Conservation (phyloP, 2,113 vertebrate species). For the Bambusicola thoracicus region DNA sequence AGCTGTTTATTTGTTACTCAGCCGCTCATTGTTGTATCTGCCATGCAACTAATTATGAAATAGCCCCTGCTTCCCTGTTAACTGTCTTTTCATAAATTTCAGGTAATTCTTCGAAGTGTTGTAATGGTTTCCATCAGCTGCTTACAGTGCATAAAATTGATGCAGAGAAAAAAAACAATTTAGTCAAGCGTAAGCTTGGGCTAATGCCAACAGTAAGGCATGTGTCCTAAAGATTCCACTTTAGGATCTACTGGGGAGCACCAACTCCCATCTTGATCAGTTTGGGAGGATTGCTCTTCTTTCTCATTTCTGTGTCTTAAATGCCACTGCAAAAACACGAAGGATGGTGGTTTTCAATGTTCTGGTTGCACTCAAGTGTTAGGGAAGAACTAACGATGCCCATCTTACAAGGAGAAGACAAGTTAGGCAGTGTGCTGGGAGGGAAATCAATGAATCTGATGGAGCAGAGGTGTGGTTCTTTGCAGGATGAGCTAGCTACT, state of each 20-base stretch:
- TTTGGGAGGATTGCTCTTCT: not conserved
- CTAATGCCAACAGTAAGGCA: rapidly evolving
- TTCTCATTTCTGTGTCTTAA: not conserved
- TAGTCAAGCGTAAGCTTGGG: not conserved
- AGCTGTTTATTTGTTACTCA: not conserved
- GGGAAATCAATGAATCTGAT: not conserved
- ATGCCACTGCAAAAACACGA: not conserved
- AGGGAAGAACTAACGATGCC: not conserved
- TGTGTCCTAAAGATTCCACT: not conserved
- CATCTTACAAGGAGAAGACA: not conserved
- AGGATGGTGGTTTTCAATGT: not conserved
- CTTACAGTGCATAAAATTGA: not conserved
- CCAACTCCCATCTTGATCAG: not conserved
- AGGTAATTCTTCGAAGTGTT: not conserved
- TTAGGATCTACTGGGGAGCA: not conserved
- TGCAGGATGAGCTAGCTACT: not conserved
- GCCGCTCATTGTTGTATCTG: not conserved
- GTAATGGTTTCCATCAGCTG: not conserved
- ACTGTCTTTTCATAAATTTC: not conserved
- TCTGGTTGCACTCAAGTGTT: not conserved
- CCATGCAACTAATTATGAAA: not conserved
- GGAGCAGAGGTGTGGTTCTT: not conserved
- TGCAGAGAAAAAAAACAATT: not conserved
- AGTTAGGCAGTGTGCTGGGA: not conserved
- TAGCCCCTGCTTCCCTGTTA: not conserved